Conservation (phyloP, 2,113 vertebrate species). For the Psilopsiagon aymara region DNA sequence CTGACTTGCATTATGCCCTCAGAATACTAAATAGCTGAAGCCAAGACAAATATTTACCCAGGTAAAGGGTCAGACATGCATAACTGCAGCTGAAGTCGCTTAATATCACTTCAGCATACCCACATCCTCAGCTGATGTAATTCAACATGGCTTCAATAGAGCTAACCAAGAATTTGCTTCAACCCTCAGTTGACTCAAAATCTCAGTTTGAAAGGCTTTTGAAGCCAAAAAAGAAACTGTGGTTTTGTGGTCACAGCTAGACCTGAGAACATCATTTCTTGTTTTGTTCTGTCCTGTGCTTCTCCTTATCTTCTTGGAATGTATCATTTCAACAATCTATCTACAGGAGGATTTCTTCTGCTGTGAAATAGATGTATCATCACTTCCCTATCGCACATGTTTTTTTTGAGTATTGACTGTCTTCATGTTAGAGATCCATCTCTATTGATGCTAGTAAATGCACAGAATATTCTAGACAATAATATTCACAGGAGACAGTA, state of each 20-base stretch:
- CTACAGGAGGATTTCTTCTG: neutral
- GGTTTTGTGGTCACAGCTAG: slow-evolving; percentile 18
- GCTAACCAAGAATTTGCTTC: neutral
- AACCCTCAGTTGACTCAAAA: neutral
- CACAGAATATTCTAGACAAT: neutral
- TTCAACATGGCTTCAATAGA: neutral
- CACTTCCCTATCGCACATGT: neutral
- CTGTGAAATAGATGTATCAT: neutral
- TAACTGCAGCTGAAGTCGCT: neutral
- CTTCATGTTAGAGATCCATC: neutral
- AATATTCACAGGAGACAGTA: neutral
- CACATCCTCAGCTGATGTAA: neutral
- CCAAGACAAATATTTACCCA: neutral
- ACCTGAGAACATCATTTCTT: neutral
- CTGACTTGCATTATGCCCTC: neutral
- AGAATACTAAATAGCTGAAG: neutral
- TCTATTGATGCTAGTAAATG: neutral
- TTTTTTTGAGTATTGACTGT: neutral
- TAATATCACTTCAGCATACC: neutral
- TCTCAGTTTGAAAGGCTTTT: neutral
- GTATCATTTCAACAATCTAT: neutral
- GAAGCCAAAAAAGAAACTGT: neutral
- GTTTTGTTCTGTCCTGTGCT: neutral
- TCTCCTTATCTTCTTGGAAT: neutral
- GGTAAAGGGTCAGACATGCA: neutral